These are phyloP conservation scores for Larimichthys polyactis DNA, from an alignment of 2,113 vertebrate genomes.

Conservation along the genomic window DNA sequence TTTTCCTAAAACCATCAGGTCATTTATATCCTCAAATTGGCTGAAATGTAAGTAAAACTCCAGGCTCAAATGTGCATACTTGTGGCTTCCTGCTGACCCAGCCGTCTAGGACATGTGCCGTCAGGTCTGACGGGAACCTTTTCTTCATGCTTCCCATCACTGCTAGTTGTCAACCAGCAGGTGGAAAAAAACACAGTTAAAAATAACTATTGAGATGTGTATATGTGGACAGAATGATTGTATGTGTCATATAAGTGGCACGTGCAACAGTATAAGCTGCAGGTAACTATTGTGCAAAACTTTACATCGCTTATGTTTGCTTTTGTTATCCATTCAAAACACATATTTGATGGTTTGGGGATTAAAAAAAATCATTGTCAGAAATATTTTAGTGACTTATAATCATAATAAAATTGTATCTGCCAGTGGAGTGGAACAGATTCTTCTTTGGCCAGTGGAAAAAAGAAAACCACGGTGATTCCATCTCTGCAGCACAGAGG, in stretches of 20 bases:
- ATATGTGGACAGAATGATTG: background rate
- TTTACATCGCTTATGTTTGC: background rate
- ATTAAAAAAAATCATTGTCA: background rate
- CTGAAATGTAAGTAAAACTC: constrained; percentile 39
- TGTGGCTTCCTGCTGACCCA: constrained; percentile 52
- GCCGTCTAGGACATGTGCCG: constrained; percentile 19
- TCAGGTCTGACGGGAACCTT: constrained; percentile 22
- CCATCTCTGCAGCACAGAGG: constrained; percentile 42
- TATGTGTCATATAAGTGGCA: background rate
- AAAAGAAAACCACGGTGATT: constrained; percentile 53
- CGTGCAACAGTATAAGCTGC: background rate
- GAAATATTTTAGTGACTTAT: constrained; percentile 37
- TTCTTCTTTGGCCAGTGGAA: constrained; percentile 73
- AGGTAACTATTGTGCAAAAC: background rate
- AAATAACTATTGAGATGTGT: background rate
- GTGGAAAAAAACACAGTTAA: constrained; percentile 17
- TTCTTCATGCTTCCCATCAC: constrained; percentile 6
- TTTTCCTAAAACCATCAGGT: constrained; percentile 28
- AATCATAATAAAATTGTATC: constrained; percentile 45
- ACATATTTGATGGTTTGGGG: background rate
- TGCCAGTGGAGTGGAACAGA: constrained; percentile 78
- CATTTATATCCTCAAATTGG: constrained; percentile 23
- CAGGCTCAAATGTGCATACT: constrained; percentile 40
- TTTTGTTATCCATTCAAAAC: background rate
- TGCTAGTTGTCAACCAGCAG: constrained; percentile 27